Evolutionary conservation across 2,113 vertebrate species (phyloP).

Genomic region (Willisornis vidua): DNA sequence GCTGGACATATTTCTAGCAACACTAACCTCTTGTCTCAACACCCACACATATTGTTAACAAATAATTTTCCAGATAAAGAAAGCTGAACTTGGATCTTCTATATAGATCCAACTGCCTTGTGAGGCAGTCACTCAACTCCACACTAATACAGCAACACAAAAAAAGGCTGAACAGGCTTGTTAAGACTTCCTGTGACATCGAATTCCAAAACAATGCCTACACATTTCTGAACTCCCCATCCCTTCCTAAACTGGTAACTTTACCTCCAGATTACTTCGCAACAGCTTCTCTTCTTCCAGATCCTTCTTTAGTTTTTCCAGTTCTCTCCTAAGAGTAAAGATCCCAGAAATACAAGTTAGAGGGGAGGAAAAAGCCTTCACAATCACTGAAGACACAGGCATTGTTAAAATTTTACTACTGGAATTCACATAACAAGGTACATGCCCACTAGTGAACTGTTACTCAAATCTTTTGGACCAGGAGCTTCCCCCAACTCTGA

Average conservation of each 20-base stretch:
- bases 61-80: not conserved
- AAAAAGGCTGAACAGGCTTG: not conserved
- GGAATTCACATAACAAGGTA: not conserved
- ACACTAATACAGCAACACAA: not conserved
- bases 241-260: not conserved
- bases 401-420: not conserved
- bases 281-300: conserved; percentile 88
- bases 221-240: not conserved
- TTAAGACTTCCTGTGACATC: not conserved
- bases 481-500: not conserved
- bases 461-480: not conserved
- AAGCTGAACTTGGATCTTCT: not conserved
- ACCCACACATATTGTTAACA: not conserved
- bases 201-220: not conserved
- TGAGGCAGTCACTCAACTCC: not conserved
- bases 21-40: not conserved
- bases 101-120: not conserved
- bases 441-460: not conserved
- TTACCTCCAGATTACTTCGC: conserved; percentile 89
- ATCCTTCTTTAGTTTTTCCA: conserved; percentile 86
- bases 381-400: not conserved
- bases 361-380: not conserved
- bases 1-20: not conserved
- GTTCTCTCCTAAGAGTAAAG: conserved; percentile 85
- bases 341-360: not conserved